These are phyloP conservation scores for Teleiodes luculella DNA, from an alignment of 2,888 invertebrate species.

Conservation along the genomic window DNA sequence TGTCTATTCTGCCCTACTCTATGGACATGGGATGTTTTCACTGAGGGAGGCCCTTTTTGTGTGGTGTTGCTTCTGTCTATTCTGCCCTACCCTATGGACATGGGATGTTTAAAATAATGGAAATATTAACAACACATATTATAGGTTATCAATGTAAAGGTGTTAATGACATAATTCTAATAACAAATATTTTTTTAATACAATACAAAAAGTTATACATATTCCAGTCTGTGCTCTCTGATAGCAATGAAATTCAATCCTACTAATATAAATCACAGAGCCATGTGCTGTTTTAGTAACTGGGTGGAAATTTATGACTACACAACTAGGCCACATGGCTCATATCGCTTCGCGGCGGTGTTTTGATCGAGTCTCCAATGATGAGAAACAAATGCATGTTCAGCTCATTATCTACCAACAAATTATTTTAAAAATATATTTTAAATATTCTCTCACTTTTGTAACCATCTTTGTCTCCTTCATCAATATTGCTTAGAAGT, in stretches of 20 bases:
- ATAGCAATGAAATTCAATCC: background rate
- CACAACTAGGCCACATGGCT: background rate
- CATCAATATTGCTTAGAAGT: slow-evolving; percentile 84
- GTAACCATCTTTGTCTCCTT: slow-evolving; percentile 76
- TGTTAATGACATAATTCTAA: too few relatives aligned
- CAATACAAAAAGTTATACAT: too few relatives aligned
- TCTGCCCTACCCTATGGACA: too few relatives aligned
- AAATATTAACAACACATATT: too few relatives aligned
- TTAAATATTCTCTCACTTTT: slow-evolving; percentile 83
- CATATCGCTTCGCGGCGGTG: background rate
- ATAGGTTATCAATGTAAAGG: too few relatives aligned
- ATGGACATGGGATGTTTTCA: too few relatives aligned
- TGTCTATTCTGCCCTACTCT: too few relatives aligned
- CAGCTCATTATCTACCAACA: background rate
- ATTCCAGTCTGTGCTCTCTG: background rate
- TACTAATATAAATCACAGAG: background rate
- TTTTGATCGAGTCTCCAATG: too few relatives aligned
- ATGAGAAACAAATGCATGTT: background rate
- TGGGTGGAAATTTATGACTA: background rate
- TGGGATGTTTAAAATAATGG: too few relatives aligned
- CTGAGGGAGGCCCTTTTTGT: too few relatives aligned
- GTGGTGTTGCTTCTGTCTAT: too few relatives aligned
- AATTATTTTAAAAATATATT: background rate
- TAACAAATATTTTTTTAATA: too few relatives aligned
- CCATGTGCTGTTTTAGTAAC: background rate